A percentile compares a stretch with the other conserved stretches of the same genome.
Conservation (phyloP, 1,140 invertebrate species). For the Aphaenogaster rudis region DNA sequence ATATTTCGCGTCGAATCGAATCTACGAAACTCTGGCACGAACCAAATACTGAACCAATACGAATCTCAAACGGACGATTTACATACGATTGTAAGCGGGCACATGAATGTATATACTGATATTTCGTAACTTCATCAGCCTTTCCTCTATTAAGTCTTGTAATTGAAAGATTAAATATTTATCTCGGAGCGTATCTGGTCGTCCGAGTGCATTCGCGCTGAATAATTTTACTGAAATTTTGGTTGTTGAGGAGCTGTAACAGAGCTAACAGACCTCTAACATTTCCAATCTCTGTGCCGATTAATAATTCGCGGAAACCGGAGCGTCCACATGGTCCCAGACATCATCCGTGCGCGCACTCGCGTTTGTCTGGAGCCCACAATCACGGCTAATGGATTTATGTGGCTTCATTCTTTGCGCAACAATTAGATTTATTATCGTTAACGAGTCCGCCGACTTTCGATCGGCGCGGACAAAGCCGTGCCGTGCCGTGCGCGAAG, state of each 20-base stretch:
- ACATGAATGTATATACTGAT: not conserved
- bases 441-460: conserved; percentile 66
- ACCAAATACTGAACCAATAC: conserved; percentile 2
- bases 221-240: conserved; percentile 50
- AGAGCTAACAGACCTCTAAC: conserved; percentile 46
- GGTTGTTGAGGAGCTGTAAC: conserved; percentile 36
- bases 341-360: conserved; percentile 34
- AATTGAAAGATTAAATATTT: conserved; percentile 54
- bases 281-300: conserved; percentile 51
- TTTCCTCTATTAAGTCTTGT: conserved; percentile 11
- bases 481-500: conserved; percentile 54
- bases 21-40: not conserved
- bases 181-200: conserved; percentile 16
- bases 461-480: conserved; percentile 73
- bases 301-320: conserved; percentile 55
- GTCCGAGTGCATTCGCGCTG: conserved; percentile 14
- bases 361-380: conserved; percentile 43
- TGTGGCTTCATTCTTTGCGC: conserved; percentile 54
- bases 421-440: conserved; percentile 71
- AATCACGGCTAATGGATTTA: conserved; percentile 61
- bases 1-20: conserved; percentile 14
- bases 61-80: not conserved
- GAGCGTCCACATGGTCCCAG: not conserved
- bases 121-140: conserved; percentile 25
- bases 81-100: not conserved